Base-by-base conservation (phyloP, 2,888 invertebrate genomes). In the Gonocerus acuteangulatus region DNA sequence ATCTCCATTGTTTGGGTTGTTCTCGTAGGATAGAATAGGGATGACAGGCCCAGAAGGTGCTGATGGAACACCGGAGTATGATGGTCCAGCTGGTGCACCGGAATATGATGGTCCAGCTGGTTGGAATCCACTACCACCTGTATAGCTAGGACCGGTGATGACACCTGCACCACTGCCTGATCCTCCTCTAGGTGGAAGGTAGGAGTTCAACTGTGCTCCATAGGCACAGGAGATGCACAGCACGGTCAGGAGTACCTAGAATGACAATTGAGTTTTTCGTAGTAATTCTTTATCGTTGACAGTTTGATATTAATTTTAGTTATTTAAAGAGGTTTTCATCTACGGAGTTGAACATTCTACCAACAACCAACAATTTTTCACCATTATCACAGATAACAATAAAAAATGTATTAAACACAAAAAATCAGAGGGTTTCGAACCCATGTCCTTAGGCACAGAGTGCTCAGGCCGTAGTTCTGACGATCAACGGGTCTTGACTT, bases 1-100 rank as follows among this genome's bases (percentile, higher is more conserved):
- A 68, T 82, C 82, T 13, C 70, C 70, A 34, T 81, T 81, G 69
- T 82, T 80, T 71, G 82, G 82, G 45, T 76, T 75, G 66, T 81
- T 82, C 61, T 79, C 79, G 70, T 79, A 81, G 61, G 79, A 76
- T 16, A 82, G 70, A 65, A 84, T 84, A 3, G 82, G 82, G 65
- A 82, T 80, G 47, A 77, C 76, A 9, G 68, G 66, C 11, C 68
- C 68, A 42, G 61, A 44, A 13, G 63, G 58, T 27, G 18, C 59
- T 27, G 23, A 44, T 4, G 39, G 9, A 18, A 27, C 60, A 13
- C 63, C 63, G 15, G 57, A 48, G 44, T n/a, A n/a, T n/a, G 15
- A 54, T 3, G 51, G 34, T 9, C 61, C 62, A 21, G 19, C 58
- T 18, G 59, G 51, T 4, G 15, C 44, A 13, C 60, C 57, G 2